A percentile compares a stretch with the other conserved stretches of the same genome.
Conservation (phyloP, 2,888 invertebrate species). For the Caenorhabditis sp. region DNA sequence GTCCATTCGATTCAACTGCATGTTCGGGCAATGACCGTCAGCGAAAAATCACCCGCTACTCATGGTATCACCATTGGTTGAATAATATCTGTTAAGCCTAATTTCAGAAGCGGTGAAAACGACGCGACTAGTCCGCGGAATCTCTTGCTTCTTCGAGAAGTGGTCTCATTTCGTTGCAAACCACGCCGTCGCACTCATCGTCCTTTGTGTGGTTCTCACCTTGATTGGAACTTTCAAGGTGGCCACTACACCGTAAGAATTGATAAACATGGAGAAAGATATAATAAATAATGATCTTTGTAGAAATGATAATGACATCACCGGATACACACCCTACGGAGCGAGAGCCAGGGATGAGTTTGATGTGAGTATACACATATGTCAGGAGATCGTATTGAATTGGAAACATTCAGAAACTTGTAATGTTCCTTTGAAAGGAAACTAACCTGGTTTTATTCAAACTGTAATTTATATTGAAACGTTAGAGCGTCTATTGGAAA, state of each 20-base stretch:
- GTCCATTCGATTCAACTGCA: constrained; percentile 16
- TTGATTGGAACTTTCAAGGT: constrained; percentile 76
- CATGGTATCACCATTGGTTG: not conserved
- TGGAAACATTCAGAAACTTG: not conserved
- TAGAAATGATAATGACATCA: constrained; percentile 69
- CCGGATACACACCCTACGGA: constrained; percentile 81
- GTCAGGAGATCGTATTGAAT: not conserved
- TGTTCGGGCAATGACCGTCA: constrained; percentile 48
- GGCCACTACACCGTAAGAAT: constrained; percentile 73
- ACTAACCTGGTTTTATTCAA: too few relatives aligned
- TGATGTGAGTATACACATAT: constrained; percentile 42
- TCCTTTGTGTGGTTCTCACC: constrained; percentile 75
- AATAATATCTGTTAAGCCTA: not conserved
- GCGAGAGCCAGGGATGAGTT: constrained; percentile 73
- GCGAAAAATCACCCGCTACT: constrained; percentile 32
- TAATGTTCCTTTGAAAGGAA: not conserved
- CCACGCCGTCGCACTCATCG: constrained; percentile 75
- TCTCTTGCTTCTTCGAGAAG: constrained; percentile 69
- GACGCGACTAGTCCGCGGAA: constrained; percentile 67
- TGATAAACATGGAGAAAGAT: not conserved
- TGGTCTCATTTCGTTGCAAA: constrained; percentile 78
- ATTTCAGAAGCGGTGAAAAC: constrained; percentile 64
- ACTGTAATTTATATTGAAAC: too few relatives aligned
- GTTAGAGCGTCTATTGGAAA: too few relatives aligned
- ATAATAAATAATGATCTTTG: constrained; percentile 4